phyloP scores from a whole-genome alignment of 2,113 vertebrate species.

The Psephotus haematonotus region DNA sequence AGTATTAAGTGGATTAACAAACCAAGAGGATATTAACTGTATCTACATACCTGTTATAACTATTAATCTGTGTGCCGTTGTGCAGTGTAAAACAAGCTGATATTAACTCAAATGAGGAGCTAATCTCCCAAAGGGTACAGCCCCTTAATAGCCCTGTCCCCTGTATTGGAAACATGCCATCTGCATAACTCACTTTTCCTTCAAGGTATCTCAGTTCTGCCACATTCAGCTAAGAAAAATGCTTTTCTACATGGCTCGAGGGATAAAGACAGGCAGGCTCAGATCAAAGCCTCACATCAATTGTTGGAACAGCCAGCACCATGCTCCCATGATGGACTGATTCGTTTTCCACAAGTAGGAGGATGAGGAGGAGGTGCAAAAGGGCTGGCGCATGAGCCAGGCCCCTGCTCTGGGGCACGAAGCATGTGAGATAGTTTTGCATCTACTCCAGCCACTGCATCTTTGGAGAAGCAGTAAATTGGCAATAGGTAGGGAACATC shows the following conservation, averaged over 20 bases:
- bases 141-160: background rate
- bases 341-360: background rate
- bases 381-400: accelerated
- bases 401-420: background rate
- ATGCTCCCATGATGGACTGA: accelerated
- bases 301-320: background rate
- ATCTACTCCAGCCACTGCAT: background rate
- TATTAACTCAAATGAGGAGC: background rate
- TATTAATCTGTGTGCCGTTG: background rate
- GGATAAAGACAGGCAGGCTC: background rate
- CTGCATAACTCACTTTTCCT: background rate
- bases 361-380: background rate
- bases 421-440: accelerated
- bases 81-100: background rate
- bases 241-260: background rate
- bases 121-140: background rate
- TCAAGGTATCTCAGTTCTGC: background rate
- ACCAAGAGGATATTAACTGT: background rate
- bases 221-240: background rate
- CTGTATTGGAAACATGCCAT: background rate
- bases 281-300: background rate
- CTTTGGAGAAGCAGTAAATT: background rate
- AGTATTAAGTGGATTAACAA: background rate
- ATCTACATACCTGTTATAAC: background rate
- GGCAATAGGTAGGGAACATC: background rate